phyloP scores from a whole-genome alignment of 2,113 vertebrate species.

The Psettodes erumei region DNA sequence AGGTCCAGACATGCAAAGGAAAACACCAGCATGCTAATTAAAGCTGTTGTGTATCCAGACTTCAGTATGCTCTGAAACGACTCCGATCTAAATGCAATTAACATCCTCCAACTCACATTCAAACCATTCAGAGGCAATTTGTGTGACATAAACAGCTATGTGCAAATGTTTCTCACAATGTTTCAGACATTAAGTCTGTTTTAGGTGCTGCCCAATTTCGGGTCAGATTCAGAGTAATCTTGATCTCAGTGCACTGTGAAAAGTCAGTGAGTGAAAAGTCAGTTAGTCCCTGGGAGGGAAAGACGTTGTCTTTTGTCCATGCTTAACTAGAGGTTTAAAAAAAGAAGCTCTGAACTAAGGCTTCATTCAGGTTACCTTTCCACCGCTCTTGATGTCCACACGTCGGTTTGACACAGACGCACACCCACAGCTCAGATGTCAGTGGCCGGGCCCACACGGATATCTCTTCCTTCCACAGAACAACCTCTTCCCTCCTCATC shows the following conservation, averaged over 20 bases:
- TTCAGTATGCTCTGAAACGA: slow-evolving; percentile 13
- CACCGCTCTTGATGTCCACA: slow-evolving; percentile 8
- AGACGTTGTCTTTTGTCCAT: slow-evolving; percentile 7
- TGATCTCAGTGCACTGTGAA: not conserved
- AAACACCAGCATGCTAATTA: slow-evolving; percentile 50
- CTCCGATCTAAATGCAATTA: slow-evolving; percentile 6
- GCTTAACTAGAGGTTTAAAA: slow-evolving; percentile 31
- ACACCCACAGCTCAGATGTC: slow-evolving; percentile 38
- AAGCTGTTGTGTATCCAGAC: slow-evolving; percentile 12
- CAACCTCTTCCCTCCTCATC: not conserved
- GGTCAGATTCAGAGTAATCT: not conserved
- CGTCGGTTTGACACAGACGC: slow-evolving; percentile 20
- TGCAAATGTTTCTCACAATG: no score
- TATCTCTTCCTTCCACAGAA: slow-evolving; percentile 23
- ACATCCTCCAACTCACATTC: not conserved
- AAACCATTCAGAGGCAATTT: not conserved
- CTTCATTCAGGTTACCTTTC: slow-evolving; percentile 15
- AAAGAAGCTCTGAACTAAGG: not conserved
- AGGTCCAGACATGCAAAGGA: slow-evolving; percentile 37
- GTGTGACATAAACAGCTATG: not conserved
- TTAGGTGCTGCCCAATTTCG: not conserved
- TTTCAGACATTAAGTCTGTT: not conserved
- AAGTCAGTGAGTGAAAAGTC: slow-evolving; percentile 6
- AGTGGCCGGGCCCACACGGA: slow-evolving; percentile 36
- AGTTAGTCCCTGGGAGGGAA: slow-evolving; percentile 10